phyloP scores from a whole-genome alignment of 2,797 vertebrate species.

The Morus bassanus region DNA sequence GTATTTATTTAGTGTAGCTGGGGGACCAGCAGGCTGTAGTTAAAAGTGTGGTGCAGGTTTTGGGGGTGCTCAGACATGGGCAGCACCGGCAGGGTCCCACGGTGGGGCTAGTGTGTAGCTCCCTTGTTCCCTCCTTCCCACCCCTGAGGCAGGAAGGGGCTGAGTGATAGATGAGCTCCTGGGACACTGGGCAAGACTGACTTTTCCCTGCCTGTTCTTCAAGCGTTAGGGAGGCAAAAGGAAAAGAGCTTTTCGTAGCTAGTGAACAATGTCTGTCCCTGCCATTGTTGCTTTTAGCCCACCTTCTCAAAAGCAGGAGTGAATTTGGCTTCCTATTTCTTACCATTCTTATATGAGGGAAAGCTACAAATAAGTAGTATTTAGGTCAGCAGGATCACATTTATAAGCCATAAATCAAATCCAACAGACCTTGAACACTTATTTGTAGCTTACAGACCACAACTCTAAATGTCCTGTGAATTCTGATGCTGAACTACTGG shows the following conservation, averaged over 20 bases:
- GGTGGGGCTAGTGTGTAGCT: not conserved
- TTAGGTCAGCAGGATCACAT: not conserved
- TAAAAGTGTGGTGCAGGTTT: not conserved
- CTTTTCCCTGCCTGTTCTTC: not conserved
- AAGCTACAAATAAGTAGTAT: not conserved
- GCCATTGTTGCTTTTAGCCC: not conserved
- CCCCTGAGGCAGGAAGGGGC: not conserved
- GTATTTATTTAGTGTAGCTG: not conserved
- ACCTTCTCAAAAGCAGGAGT: not conserved
- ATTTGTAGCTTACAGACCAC: not conserved
- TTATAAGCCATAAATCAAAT: slow-evolving; percentile 32
- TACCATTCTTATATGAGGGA: not conserved
- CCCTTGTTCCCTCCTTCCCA: not conserved
- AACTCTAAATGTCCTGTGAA: not conserved
- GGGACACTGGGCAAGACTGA: not conserved
- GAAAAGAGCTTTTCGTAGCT: not conserved
- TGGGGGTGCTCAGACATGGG: not conserved
- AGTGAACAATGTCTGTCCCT: not conserved
- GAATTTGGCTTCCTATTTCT: slow-evolving; percentile 9
- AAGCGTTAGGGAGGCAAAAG: not conserved
- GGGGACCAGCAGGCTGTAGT: not conserved
- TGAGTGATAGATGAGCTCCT: not conserved
- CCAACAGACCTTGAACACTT: not conserved
- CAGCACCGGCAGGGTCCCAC: not conserved
- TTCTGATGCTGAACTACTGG: not conserved